phyloP scores from a whole-genome alignment of 2,797 vertebrate genomes.

The Sandelia bainsii region DNA sequence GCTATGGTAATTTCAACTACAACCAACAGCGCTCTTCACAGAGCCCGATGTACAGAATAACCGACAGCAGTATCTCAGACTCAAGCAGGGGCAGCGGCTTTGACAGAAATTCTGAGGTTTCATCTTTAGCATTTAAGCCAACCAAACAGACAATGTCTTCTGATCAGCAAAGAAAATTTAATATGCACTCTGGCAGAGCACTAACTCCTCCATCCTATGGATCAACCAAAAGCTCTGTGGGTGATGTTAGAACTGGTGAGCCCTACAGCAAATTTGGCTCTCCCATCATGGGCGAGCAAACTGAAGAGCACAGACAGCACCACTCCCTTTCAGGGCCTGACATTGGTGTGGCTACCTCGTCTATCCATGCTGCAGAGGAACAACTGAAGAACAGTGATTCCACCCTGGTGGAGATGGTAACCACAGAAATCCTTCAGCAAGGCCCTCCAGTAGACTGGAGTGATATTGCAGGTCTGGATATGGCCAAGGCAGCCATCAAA shows the following conservation, averaged over 20 bases:
- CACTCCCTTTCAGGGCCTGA: conserved; percentile 90
- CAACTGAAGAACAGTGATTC: conserved; percentile 97
- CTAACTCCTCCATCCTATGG: conserved; percentile 94
- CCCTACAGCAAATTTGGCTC: conserved; percentile 94
- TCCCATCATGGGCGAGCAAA: conserved; percentile 90
- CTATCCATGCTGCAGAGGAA: conserved; percentile 94
- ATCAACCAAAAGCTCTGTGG: conserved; percentile 92
- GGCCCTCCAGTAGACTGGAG: conserved; percentile 97
- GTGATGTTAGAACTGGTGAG: conserved; percentile 90
- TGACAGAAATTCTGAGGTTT: conserved; percentile 93
- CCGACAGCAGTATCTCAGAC: conserved; percentile 94
- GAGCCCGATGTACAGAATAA: conserved; percentile 97
- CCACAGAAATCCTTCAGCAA: conserved; percentile 96
- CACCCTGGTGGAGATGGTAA: conserved; percentile 95
- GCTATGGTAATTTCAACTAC: conserved; percentile 97
- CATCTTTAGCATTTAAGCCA: conserved; percentile 96
- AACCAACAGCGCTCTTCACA: conserved; percentile 98
- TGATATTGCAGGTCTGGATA: conserved; percentile 97
- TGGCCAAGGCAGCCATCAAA: conserved; percentile 96
- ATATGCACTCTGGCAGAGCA: conserved; percentile 92
- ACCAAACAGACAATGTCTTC: conserved; percentile 95
- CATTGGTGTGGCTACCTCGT: conserved; percentile 93
- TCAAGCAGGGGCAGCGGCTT: conserved; percentile 95
- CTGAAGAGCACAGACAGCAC: conserved; percentile 93
- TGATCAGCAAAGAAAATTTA: conserved; percentile 97